phyloP scores from a whole-genome alignment of 35 echinoderm and acorn worm species.

The Eucidaris tribuloides region DNA sequence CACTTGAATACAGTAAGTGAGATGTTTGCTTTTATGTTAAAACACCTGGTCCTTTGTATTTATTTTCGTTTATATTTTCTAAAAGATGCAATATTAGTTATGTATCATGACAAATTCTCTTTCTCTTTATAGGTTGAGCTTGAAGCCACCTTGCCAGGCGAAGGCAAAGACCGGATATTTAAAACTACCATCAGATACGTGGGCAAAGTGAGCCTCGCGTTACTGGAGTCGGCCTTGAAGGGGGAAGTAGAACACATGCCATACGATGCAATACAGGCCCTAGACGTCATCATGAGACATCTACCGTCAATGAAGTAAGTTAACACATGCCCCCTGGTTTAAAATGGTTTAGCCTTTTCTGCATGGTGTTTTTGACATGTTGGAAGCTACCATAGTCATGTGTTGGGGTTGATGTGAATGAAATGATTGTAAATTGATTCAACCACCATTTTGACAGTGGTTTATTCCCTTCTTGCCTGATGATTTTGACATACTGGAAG shows the following conservation, averaged over 20 bases:
- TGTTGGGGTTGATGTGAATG: neutral
- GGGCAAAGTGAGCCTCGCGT: conserved; percentile 73
- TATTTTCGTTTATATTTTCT: neutral
- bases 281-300: conserved; percentile 99
- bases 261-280: conserved; percentile 90
- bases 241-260: conserved; percentile 76
- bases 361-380: neutral
- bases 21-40: no score
- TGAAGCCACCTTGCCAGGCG: conserved; percentile 91
- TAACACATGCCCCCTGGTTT: neutral
- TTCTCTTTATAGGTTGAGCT: conserved; percentile 67
- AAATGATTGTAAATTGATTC: neutral
- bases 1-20: no score
- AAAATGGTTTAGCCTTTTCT: neutral
- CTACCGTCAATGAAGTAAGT: conserved; percentile 96
- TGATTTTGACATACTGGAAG: neutral
- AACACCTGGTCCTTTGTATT: no score
- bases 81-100: neutral
- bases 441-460: neutral
- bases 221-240: conserved; percentile 82
- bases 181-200: conserved; percentile 79
- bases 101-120: neutral
- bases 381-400: neutral
- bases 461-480: neutral
- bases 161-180: conserved; percentile 87